A percentile compares a stretch with the other conserved stretches of the same genome.
These are phyloP conservation scores for Callaeas wilsoni DNA, from an alignment of 2,113 vertebrate genomes.

Conservation along the genomic window DNA sequence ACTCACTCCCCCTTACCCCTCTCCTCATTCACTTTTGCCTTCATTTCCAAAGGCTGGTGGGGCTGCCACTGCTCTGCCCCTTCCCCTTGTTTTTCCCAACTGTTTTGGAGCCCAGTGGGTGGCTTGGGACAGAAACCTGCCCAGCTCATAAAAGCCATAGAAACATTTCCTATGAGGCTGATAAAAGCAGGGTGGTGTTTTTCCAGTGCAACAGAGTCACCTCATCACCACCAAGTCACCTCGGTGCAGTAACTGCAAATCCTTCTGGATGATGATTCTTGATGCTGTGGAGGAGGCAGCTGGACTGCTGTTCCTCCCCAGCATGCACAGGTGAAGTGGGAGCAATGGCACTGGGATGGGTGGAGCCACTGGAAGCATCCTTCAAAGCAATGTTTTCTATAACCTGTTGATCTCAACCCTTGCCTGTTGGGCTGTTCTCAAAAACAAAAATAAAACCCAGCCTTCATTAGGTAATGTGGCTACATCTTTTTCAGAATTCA, in stretches of 20 bases:
- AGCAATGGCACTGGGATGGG: not conserved
- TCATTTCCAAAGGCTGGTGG: not conserved
- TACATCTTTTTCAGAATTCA: not conserved
- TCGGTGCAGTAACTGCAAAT: not conserved
- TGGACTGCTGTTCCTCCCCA: not conserved
- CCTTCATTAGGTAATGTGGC: not conserved
- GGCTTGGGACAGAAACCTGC: not conserved
- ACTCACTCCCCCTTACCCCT: not conserved
- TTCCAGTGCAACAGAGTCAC: not conserved
- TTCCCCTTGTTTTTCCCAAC: not conserved
- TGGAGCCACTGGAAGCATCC: not conserved
- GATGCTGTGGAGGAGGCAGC: not conserved
- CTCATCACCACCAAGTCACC: not conserved
- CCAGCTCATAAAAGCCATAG: not conserved
- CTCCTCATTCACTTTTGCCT: not conserved
- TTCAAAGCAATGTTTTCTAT: not conserved
- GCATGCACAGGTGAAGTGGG: not conserved
- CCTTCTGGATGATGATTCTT: not conserved
- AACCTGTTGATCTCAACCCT: not conserved
- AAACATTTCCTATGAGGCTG: not conserved
- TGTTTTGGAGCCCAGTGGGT: not conserved
- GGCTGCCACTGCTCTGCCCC: not conserved
- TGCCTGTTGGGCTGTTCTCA: not conserved
- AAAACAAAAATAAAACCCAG: conserved; percentile 6
- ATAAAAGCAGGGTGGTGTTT: not conserved